These are phyloP conservation scores for Megaptera novaeangliae DNA, from an alignment of 2,113 vertebrate species.

Conservation along the genomic window DNA sequence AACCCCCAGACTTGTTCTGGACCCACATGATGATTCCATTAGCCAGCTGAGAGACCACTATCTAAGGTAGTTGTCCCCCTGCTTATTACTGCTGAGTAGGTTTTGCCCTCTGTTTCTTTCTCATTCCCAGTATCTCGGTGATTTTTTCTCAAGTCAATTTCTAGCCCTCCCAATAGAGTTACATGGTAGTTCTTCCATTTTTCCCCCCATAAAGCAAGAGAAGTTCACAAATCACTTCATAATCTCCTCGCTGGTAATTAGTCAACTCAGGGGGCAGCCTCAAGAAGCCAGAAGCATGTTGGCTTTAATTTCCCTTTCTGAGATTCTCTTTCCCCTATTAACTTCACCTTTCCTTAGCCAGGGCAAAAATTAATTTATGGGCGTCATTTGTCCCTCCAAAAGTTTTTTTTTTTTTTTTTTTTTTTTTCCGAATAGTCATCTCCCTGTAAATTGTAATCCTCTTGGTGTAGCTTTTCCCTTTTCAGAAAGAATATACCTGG, in stretches of 20 bases:
- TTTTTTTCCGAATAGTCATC: not conserved
- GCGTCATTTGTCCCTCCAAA: not conserved
- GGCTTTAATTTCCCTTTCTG: constrained; percentile 42
- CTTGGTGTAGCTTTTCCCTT: not conserved
- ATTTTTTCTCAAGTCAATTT: constrained; percentile 1
- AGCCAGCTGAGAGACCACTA: not conserved
- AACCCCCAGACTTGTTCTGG: not conserved
- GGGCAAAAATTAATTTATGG: constrained; percentile 10
- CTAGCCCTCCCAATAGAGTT: not conserved
- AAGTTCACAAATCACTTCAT: not conserved
- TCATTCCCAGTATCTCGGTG: not conserved
- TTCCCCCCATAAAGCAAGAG: not conserved
- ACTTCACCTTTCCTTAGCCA: not conserved
- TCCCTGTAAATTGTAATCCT: not conserved
- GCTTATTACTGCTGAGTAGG: not conserved
- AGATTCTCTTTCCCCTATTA: not conserved
- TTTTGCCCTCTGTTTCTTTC: not conserved
- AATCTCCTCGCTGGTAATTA: constrained; percentile 11
- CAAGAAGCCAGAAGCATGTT: not conserved
- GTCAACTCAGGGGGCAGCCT: not conserved
- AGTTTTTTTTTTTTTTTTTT: not conserved
- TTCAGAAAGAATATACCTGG: not conserved
- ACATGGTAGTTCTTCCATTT: not conserved
- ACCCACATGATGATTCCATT: not conserved
- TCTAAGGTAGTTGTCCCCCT: not conserved